Base-by-base conservation (phyloP, 1,140 invertebrate genomes). In the Hetaerina americana region DNA sequence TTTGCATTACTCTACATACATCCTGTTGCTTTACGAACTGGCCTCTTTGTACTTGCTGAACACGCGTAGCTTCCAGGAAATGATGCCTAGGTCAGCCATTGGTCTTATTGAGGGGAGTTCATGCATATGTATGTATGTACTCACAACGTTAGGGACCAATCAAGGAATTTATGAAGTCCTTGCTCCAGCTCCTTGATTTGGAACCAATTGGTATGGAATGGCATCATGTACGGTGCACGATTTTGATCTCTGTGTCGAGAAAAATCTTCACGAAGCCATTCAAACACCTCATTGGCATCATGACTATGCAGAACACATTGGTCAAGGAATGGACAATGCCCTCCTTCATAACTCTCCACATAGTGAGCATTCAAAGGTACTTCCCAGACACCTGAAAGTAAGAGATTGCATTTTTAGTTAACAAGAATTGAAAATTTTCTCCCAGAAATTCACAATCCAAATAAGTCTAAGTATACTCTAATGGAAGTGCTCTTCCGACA, bases 171-270 rank as follows among this genome's bases (percentile, higher is more conserved):
- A 71, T 90, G 88, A 1, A 96, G 83, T 26, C 93, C 94, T 72
- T 87, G 82, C 78, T 95, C 92, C 0, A 95, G 82, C 74, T 90
- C 90, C 75, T 93, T 92, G 68, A 93, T 92, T 77, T 94, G 92
- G 85, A 96, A 96, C 94, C 93, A 96, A 81, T 95, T 96, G 10
- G 93, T 95, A 75, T 95, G 93, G 86, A 96, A 93, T 5, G 93
- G 89, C 90, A 96, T 93, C 90, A 94, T 93, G 78, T 96, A 95
- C 0, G 94, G 94, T 0, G 94, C 94, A 73, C 91, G 85, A 79
- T 95, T 95, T 77, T 93, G 90, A 31, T 91, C 88, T 77, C 95
- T 95, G 78, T 92, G 88, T 27, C 92, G 83, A 66, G 87, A 87
- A 79, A 96, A 97, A 79, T 97, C 95, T 83, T 96, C 93, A 77